Percentiles rank a stretch among this genome's conserved stretches.
Evolutionary conservation across 2,797 vertebrate species (phyloP).

Genomic region (Hoplostethus mediterraneus): DNA sequence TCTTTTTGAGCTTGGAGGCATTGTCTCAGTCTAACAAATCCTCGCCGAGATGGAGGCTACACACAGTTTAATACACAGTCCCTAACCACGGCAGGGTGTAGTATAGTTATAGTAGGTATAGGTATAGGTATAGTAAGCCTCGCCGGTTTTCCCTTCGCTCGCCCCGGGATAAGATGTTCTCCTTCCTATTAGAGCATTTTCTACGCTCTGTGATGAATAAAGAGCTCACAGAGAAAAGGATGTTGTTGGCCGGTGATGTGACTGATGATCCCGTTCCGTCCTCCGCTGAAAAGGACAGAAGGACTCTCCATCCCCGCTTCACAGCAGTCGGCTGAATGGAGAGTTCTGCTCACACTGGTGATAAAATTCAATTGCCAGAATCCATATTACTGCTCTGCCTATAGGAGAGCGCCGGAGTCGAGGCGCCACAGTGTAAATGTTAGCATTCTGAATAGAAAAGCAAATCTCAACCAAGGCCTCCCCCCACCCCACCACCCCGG

Average conservation of each 20-base stretch:
- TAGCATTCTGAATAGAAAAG: constrained; percentile 48
- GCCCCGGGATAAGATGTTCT: constrained; percentile 34
- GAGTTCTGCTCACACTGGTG: constrained; percentile 27
- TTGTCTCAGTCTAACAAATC: constrained; percentile 49
- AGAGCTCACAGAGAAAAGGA: constrained; percentile 10
- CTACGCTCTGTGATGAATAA: constrained; percentile 9
- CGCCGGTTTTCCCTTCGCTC: constrained; percentile 15
- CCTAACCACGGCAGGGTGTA: constrained; percentile 40
- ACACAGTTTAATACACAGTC: constrained; percentile 38
- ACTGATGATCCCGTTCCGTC: constrained; percentile 8
- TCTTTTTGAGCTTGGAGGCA: constrained; percentile 43
- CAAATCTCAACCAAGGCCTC: constrained; percentile 39
- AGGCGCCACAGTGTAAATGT: constrained; percentile 38
- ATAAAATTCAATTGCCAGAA: constrained; percentile 18
- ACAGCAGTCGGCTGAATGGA: constrained; percentile 4
- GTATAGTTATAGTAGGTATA: no score
- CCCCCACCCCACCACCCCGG: constrained; percentile 18
- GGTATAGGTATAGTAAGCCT: no score
- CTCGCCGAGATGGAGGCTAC: constrained; percentile 32
- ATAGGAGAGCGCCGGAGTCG: constrained; percentile 33
- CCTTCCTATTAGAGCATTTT: constrained; percentile 18
- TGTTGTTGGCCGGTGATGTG: neutral
- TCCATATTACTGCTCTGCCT: constrained; percentile 25
- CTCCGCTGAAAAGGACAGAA: neutral
- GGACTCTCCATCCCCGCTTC: constrained; percentile 1